Conservation (phyloP, 2,888 invertebrate genomes). For the Cheilosia variabilis region DNA sequence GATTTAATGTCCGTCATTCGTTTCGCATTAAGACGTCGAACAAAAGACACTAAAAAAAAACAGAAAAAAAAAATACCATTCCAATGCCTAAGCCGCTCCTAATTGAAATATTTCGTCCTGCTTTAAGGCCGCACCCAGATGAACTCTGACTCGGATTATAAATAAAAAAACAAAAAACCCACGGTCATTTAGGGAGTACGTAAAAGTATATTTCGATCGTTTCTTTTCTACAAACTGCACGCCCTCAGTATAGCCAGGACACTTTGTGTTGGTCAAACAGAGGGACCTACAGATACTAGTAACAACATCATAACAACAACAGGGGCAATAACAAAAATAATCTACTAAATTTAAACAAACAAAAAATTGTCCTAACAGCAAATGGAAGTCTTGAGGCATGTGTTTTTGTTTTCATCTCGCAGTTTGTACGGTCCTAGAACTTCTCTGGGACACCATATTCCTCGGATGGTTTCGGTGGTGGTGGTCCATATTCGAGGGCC, state of each 20-base stretch:
- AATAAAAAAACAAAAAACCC: slow-evolving; percentile 28
- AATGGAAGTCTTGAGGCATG: slow-evolving; percentile 67
- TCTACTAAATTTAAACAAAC: slow-evolving; percentile 67
- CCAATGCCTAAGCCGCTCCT: slow-evolving; percentile 41
- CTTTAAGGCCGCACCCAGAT: slow-evolving; percentile 20
- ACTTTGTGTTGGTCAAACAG: slow-evolving; percentile 14
- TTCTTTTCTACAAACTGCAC: slow-evolving; percentile 51
- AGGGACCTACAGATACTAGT: slow-evolving; percentile 38
- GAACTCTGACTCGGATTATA: slow-evolving; percentile 28
- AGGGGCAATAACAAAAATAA: slow-evolving; percentile 63
- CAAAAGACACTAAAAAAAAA: neutral
- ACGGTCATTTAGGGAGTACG: slow-evolving; percentile 44
- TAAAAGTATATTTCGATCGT: slow-evolving; percentile 47
- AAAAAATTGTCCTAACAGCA: slow-evolving; percentile 64
- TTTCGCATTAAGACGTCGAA: slow-evolving; percentile 44
- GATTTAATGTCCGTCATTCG: slow-evolving; percentile 49
- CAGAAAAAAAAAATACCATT: slow-evolving; percentile 17
- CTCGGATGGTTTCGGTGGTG: slow-evolving; percentile 77
- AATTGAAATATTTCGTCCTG: slow-evolving; percentile 66
- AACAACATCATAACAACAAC: slow-evolving; percentile 52
- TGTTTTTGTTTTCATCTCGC: neutral
- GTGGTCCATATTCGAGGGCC: slow-evolving; percentile 81
- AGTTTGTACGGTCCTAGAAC: slow-evolving; percentile 77
- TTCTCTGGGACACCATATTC: slow-evolving; percentile 81
- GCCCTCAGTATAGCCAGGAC: slow-evolving; percentile 33